Evolutionary conservation across 35 echinoderm and acorn worm genomes (phyloP).

Genomic region (Ophiothrix spiculata): DNA sequence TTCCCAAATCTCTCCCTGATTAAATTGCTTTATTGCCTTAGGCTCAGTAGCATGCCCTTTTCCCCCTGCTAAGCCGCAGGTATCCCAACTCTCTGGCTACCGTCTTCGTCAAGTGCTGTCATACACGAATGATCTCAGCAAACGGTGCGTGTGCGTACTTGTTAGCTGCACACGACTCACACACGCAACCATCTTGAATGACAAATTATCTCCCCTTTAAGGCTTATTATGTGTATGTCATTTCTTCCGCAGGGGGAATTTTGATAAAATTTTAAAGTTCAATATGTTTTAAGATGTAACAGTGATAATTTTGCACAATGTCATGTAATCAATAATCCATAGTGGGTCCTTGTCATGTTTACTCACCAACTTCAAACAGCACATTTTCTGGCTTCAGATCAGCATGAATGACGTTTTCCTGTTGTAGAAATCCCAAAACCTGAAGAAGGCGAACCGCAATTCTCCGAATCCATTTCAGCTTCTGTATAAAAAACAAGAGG

Average conservation of each 20-base stretch:
- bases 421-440: constrained; percentile 71
- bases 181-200: neutral
- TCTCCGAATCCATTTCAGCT: constrained; percentile 69
- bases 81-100: neutral
- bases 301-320: neutral
- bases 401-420: constrained; percentile 89
- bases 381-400: constrained; percentile 99
- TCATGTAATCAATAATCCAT: neutral
- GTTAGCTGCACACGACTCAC: neutral
- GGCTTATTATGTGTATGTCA: neutral
- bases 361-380: constrained; percentile 70
- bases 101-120: neutral
- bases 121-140: neutral
- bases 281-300: too few species aligned
- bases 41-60: neutral
- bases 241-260: neutral
- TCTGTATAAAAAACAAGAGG: constrained; percentile 46
- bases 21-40: neutral
- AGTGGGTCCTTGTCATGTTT: neutral
- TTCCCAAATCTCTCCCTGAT: neutral
- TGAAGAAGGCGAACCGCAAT: constrained; percentile 77
- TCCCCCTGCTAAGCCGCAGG: neutral
- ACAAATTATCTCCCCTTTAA: neutral
- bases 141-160: constrained; percentile 3
- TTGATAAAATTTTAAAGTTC: neutral